Conservation (phyloP, 35 echinoderm and acorn worm genomes). For the Diadema setosum region DNA sequence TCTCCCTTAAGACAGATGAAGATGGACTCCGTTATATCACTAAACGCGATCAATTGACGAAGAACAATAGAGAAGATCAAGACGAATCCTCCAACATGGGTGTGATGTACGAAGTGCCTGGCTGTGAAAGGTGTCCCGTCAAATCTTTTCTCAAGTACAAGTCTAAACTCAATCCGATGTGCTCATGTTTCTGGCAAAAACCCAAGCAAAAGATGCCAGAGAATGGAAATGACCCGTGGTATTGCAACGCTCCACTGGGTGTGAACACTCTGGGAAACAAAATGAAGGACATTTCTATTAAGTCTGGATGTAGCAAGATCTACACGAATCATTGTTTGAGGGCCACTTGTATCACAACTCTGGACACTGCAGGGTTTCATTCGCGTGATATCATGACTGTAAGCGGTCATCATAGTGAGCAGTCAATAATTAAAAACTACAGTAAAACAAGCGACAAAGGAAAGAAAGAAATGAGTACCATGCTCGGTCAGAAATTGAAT, state of each 20-base stretch:
- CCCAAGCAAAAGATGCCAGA: not conserved
- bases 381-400: too few relatives aligned
- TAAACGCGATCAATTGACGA: not conserved
- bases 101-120: not conserved
- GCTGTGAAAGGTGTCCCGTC: not conserved
- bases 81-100: not conserved
- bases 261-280: not conserved
- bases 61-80: not conserved
- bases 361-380: not conserved
- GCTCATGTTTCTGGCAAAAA: not conserved
- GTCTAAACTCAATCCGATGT: conserved; percentile 1
- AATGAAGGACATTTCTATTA: not conserved
- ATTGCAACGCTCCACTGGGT: not conserved
- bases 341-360: not conserved
- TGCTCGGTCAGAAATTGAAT: too few relatives aligned
- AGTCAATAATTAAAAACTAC: too few relatives aligned
- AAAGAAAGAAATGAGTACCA: too few relatives aligned
- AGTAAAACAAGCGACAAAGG: too few relatives aligned
- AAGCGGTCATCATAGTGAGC: too few relatives aligned
- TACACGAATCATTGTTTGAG: conserved; percentile 17
- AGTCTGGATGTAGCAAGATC: not conserved
- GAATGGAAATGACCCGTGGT: not conserved
- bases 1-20: too few relatives aligned
- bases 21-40: too few relatives aligned
- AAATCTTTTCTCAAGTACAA: not conserved